A percentile compares a stretch with the other conserved stretches of the same genome.
phyloP scores from a whole-genome alignment of 2,113 vertebrate species.

The Alces alces region DNA sequence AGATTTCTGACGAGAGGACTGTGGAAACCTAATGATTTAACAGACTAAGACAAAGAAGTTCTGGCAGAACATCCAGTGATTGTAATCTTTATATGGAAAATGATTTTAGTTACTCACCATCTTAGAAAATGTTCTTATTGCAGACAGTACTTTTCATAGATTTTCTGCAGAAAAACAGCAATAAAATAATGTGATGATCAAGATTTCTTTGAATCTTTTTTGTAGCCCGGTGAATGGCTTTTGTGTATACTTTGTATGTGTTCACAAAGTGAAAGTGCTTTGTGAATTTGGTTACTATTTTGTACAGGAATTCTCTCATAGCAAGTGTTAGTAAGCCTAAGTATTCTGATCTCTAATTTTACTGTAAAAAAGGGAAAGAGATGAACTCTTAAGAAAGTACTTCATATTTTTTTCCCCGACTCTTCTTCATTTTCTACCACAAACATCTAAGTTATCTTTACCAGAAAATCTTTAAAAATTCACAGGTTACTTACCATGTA shows the following conservation, averaged over 20 bases:
- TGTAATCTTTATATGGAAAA: slow-evolving; percentile 41
- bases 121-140: neutral
- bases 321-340: neutral
- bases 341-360: neutral
- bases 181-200: neutral
- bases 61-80: neutral
- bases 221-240: neutral
- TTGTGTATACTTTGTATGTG: neutral
- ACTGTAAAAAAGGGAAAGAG: neutral
- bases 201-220: slow-evolving; percentile 27
- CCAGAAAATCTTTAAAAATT: neutral
- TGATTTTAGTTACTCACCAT: slow-evolving; percentile 7
- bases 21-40: slow-evolving; percentile 33
- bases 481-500: neutral
- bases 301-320: neutral
- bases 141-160: slow-evolving; percentile 7
- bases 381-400: neutral
- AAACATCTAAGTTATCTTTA: neutral
- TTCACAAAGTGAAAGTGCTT: slow-evolving; percentile 11
- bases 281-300: neutral
- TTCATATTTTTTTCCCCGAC: neutral
- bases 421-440: neutral
- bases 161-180: slow-evolving; percentile 18
- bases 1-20: slow-evolving; percentile 13
- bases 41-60: neutral